Evolutionary conservation across 2,113 vertebrate genomes (phyloP).

Genomic region (Peucedramus taeniatus): DNA sequence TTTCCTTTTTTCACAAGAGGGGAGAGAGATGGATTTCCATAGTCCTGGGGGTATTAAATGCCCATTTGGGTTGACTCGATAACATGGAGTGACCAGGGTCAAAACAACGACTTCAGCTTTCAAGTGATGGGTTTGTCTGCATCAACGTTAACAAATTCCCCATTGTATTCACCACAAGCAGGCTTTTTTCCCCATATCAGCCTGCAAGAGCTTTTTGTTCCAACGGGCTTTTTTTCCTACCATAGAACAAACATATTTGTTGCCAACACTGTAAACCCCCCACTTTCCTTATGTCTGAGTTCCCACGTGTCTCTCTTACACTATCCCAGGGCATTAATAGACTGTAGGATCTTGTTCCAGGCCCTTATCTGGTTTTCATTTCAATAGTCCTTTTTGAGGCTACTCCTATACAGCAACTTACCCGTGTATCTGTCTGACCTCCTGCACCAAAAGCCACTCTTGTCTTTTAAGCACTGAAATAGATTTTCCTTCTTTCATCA

Average conservation of each 20-base stretch:
- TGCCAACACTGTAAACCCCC: not conserved
- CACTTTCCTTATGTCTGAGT: not conserved
- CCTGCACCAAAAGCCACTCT: constrained; percentile 15
- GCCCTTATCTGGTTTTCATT: constrained; percentile 36
- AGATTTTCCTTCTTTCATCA: constrained; percentile 48
- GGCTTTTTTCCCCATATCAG: constrained; percentile 12
- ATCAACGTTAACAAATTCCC: not conserved
- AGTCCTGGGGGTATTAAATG: not conserved
- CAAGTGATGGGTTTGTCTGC: constrained; percentile 5
- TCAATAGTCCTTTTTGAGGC: not conserved
- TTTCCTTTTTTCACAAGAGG: not conserved
- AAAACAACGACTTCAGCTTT: not conserved
- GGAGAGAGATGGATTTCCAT: not conserved
- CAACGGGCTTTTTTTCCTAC: not conserved
- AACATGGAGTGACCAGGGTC: not conserved
- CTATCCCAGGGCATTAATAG: not conserved
- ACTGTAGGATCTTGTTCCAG: constrained; percentile 34
- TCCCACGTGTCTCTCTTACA: constrained; percentile 54
- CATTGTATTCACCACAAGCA: constrained; percentile 11
- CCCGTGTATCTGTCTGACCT: constrained; percentile 19
- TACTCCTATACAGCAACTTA: not conserved
- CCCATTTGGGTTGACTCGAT: not conserved
- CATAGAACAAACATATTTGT: constrained; percentile 24
- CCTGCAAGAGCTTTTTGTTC: not conserved
- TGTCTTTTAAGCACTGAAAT: constrained; percentile 35